Percentiles rank a stretch among this genome's conserved stretches.
Evolutionary conservation across 2,888 invertebrate genomes (phyloP).

Genomic region (Cheiracanthium punctorium): DNA sequence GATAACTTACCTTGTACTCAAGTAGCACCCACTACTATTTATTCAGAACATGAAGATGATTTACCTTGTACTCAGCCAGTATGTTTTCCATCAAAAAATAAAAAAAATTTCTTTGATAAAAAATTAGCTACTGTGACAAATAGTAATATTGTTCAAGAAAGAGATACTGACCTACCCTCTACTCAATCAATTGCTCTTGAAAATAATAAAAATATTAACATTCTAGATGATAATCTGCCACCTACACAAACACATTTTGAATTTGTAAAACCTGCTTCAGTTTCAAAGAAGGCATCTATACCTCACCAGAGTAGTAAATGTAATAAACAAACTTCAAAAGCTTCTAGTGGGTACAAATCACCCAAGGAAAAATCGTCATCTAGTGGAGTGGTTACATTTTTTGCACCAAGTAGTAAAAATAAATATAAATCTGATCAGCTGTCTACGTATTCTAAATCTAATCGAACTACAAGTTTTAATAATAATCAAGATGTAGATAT

Average conservation of each 20-base stretch:
- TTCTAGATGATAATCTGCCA: background rate
- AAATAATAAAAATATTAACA: too few relatives aligned
- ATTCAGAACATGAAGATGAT: slow-evolving; percentile 6
- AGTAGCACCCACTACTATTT: background rate
- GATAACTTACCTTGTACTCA: background rate
- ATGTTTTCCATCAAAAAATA: too few relatives aligned
- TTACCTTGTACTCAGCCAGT: slow-evolving; percentile 3
- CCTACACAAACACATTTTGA: background rate
- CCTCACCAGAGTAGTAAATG: background rate
- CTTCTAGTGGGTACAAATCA: too few relatives aligned
- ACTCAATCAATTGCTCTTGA: too few relatives aligned
- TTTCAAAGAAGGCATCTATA: background rate
- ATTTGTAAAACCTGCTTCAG: background rate
- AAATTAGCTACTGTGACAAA: background rate
- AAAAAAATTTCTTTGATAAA: background rate
- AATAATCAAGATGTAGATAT: too few relatives aligned
- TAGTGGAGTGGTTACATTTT: too few relatives aligned
- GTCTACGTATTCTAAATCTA: background rate
- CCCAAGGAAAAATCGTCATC: too few relatives aligned
- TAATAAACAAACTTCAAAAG: too few relatives aligned
- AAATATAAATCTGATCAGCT: too few relatives aligned
- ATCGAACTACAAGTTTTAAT: too few relatives aligned
- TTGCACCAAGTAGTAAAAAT: too few relatives aligned
- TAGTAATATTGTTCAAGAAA: background rate
- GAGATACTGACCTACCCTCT: background rate